phyloP scores from a whole-genome alignment of 2,113 vertebrate genomes.

The Miniopterus natalensis region DNA sequence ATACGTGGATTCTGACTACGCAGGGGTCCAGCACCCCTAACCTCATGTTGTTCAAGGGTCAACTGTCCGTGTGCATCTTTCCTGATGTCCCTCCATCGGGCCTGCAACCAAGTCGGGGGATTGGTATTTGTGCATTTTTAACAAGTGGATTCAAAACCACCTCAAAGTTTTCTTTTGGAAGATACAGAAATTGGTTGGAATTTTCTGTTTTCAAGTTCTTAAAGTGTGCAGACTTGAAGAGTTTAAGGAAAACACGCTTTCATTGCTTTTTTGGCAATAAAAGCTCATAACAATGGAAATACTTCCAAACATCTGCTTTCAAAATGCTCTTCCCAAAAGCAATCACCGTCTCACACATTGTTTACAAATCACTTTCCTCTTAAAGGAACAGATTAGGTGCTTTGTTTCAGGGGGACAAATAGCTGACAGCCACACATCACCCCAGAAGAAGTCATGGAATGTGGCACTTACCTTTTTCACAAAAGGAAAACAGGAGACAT shows the following conservation, averaged over 20 bases:
- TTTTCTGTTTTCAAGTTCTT: neutral
- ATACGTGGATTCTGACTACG: too few relatives aligned
- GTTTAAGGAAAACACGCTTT: neutral
- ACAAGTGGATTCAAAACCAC: neutral
- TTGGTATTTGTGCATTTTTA: neutral
- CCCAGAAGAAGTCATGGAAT: neutral
- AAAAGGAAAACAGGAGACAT: neutral
- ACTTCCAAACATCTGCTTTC: conserved; percentile 47
- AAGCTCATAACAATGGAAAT: neutral
- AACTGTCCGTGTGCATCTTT: neutral
- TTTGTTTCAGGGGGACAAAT: neutral
- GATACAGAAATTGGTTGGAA: neutral
- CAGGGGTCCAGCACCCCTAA: neutral
- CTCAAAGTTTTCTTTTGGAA: neutral
- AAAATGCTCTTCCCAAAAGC: neutral
- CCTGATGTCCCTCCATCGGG: neutral
- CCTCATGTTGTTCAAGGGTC: neutral
- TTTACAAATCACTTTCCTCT: conserved; percentile 38
- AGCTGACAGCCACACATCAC: neutral
- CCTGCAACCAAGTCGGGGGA: neutral
- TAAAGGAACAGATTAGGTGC: neutral
- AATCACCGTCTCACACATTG: neutral
- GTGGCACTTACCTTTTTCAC: neutral
- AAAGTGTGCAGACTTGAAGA: neutral
- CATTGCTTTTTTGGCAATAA: neutral